Base-by-base conservation (phyloP, 2,113 vertebrate genomes). In the Misgurnus mizolepis region DNA sequence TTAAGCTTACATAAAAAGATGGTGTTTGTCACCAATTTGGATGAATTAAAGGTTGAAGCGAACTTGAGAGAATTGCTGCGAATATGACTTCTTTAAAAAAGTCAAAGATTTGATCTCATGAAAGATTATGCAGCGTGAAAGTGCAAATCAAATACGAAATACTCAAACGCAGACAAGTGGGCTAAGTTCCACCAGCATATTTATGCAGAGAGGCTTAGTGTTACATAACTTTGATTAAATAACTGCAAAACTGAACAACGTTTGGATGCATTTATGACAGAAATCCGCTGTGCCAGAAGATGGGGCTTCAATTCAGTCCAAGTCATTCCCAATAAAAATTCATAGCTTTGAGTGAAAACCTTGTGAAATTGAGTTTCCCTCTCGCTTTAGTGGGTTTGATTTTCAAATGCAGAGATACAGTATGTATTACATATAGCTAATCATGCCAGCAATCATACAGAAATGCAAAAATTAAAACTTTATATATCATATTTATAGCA, bases 281-380 rank as follows among this genome's bases (percentile, higher is more conserved):
- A 68, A 68, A 14, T 45, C 27, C 11, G 1, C 67, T 68, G 43
- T 49, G 67, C 45, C 3, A 49, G 45, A 68, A 49, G n/a, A 68
- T 18, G 49, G 67, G 67, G n/a, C 67, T 68, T 68, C 43, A 68
- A 68, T 68, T 49, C 3, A 68, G 67, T 45, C 67, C 8, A 68
- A 68, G 67, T 3, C 45, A 68, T 43, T 11, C n/a, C 67, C 67
- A 12, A 49, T 49, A 45, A 65, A 49, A 76, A 50, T 64, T 17
- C 73, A 65, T 76, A 64, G 43, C 60, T 50, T 27, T 76, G 73
- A 65, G 18, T 5, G 7, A 76, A 43, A 76, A 64, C 60, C 47
- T 65, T 50, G 60, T 49, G 43, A 76, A 58, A 18, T 53, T 15
- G 14, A 58, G 6, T 9, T 22, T 10, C 47, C 5, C n/a, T 68